Evolutionary conservation across 2,113 vertebrate species (phyloP).

Genomic region (Ptilorrhoa leucosticta): DNA sequence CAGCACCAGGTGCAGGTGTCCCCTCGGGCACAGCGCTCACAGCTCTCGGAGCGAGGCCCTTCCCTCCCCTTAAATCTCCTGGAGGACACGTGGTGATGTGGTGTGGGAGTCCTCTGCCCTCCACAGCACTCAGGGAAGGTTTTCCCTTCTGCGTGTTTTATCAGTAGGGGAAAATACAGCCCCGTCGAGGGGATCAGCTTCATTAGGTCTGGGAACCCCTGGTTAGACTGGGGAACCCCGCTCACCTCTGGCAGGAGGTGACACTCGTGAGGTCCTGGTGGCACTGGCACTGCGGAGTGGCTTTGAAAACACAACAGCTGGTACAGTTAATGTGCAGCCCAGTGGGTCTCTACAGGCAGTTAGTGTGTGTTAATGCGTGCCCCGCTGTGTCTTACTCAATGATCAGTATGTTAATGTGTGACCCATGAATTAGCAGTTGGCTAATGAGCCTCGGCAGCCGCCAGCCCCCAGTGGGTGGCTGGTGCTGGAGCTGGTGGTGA

Average conservation of each 20-base stretch:
- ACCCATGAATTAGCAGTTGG: constrained; percentile 7
- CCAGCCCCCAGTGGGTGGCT: background rate
- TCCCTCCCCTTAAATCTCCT: background rate
- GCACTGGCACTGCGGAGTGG: background rate
- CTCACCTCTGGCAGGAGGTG: background rate
- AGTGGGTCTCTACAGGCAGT: background rate
- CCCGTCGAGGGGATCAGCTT: background rate
- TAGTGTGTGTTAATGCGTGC: constrained; percentile 13
- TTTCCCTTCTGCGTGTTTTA: background rate
- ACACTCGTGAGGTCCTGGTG: background rate
- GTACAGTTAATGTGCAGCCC: background rate
- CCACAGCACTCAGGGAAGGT: background rate
- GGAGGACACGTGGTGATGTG: background rate
- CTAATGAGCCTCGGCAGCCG: background rate
- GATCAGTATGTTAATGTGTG: background rate
- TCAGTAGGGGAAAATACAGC: background rate
- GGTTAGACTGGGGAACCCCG: background rate
- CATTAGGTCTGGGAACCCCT: background rate
- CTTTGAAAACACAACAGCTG: background rate
- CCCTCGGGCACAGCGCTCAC: background rate
- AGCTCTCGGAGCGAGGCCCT: background rate
- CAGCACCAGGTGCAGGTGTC: background rate
- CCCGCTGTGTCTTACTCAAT: constrained; percentile 28
- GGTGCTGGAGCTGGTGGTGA: background rate
- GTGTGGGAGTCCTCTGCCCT: background rate